Conservation (phyloP, 2,888 invertebrate genomes). For the Baccha elongata region DNA sequence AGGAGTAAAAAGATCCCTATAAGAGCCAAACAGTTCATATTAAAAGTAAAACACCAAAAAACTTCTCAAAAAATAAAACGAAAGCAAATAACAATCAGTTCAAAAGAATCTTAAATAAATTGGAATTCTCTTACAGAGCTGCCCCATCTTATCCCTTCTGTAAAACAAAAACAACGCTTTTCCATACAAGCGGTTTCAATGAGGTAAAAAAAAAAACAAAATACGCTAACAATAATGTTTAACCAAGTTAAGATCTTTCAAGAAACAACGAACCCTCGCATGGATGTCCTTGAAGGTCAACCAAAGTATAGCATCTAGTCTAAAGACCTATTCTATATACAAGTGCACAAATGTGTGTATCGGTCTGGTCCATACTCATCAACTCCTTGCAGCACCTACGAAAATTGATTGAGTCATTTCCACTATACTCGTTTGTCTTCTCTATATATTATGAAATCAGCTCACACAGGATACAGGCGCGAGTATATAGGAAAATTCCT, state of each 20-base stretch:
- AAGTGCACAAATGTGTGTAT: not conserved
- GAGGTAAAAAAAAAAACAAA: conserved; percentile 28
- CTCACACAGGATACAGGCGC: conserved; percentile 41
- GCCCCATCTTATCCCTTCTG: not conserved
- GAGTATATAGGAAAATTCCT: conserved; percentile 70
- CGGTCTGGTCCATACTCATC: conserved; percentile 22
- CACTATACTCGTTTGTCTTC: conserved; percentile 52
- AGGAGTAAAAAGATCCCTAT: not conserved
- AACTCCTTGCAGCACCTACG: conserved; percentile 51
- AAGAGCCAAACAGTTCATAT: conserved; percentile 20
- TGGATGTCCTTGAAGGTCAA: conserved; percentile 76
- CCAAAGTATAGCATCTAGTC: conserved; percentile 50
- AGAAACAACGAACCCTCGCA: conserved; percentile 74
- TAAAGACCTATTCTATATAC: conserved; percentile 11
- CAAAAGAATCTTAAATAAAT: conserved; percentile 49
- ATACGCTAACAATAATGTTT: conserved; percentile 39
- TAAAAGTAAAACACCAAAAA: conserved; percentile 18
- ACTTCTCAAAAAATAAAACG: not conserved
- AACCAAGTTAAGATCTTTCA: conserved; percentile 16
- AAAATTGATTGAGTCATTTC: conserved; percentile 68
- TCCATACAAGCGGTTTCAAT: conserved; percentile 16
- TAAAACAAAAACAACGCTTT: not conserved
- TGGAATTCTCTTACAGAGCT: conserved; percentile 30
- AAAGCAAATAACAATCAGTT: conserved; percentile 58
- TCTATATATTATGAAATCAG: conserved; percentile 35